These are phyloP conservation scores for Sebastes cheni DNA, from an alignment of 2,797 vertebrate genomes.

Conservation along the genomic window DNA sequence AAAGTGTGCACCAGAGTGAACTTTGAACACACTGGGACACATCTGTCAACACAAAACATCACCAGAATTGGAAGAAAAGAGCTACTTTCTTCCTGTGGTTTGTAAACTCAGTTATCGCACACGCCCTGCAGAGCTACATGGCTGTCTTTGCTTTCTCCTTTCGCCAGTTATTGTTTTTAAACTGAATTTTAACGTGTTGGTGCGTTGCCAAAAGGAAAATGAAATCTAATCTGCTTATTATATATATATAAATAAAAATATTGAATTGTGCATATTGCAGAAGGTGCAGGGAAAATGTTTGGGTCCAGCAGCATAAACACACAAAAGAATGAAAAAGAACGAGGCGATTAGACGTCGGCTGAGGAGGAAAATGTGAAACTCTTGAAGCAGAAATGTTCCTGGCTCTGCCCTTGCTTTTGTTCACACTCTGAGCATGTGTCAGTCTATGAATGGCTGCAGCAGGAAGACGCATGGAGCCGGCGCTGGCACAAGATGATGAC, in stretches of 20 bases:
- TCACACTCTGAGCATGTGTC: constrained; percentile 29
- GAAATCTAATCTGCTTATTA: constrained; percentile 49
- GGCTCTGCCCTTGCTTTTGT: constrained; percentile 5
- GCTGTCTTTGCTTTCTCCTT: background rate
- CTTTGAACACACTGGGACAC: background rate
- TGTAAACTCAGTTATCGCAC: constrained; percentile 23
- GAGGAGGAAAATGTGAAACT: constrained; percentile 30
- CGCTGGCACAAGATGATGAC: constrained; percentile 36
- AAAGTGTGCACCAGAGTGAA: background rate
- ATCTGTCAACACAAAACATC: constrained; percentile 10
- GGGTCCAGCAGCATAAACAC: constrained; percentile 26
- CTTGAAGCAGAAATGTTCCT: constrained; percentile 33
- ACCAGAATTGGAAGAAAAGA: background rate
- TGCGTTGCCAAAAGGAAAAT: constrained; percentile 28
- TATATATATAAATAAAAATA: constrained; percentile 20
- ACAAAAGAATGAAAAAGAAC: constrained; percentile 26
- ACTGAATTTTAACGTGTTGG: constrained; percentile 41
- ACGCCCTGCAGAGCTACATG: constrained; percentile 28
- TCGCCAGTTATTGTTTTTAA: constrained; percentile 61
- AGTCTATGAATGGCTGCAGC: constrained; percentile 19
- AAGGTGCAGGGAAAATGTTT: background rate
- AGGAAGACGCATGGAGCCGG: constrained; percentile 8
- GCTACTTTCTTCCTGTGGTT: background rate
- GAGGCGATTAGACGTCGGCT: constrained; percentile 23
- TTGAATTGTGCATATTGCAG: constrained; percentile 34